Percentiles rank a stretch among this genome's conserved stretches.
These are phyloP conservation scores for Beaufortia kweichowensis DNA, from an alignment of 2,113 vertebrate genomes.

Conservation along the genomic window DNA sequence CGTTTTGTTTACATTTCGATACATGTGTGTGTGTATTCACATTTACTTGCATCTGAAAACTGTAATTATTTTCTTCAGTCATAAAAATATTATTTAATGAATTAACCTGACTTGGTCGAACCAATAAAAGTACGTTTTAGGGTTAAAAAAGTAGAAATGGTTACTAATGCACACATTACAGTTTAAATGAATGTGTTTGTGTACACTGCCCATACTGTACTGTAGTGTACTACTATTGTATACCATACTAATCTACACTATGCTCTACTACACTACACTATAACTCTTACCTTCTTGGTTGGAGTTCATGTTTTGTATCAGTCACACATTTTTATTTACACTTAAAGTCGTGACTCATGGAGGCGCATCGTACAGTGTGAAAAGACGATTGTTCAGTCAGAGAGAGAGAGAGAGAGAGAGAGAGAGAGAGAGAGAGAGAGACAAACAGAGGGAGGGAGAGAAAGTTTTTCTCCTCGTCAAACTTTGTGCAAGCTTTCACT, in stretches of 20 bases:
- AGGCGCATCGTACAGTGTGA: not conserved
- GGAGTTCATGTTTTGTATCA: not conserved
- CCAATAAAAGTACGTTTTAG: not conserved
- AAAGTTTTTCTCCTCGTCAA: slow-evolving; percentile 68
- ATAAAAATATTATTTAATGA: not conserved
- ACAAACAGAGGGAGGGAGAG: slow-evolving; percentile 9
- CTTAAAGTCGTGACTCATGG: not conserved
- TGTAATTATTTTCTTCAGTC: not conserved
- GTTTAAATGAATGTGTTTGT: too few species aligned
- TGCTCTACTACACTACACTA: not conserved
- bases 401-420: slow-evolving; percentile 12
- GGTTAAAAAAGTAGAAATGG: not conserved
- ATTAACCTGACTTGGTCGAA: not conserved
- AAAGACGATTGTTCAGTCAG: slow-evolving; percentile 1
- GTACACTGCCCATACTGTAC: not conserved
- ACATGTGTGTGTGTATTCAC: not conserved
- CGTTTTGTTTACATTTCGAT: not conserved
- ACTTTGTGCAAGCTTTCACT: slow-evolving; percentile 81
- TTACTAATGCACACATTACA: not conserved
- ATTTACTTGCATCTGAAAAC: not conserved
- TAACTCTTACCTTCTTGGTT: not conserved
- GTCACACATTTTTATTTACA: not conserved
- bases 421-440: slow-evolving; percentile 25
- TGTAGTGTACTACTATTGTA: not conserved
- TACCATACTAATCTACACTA: not conserved